phyloP scores from a whole-genome alignment of 2,113 vertebrate species.

The Garra rufa region DNA sequence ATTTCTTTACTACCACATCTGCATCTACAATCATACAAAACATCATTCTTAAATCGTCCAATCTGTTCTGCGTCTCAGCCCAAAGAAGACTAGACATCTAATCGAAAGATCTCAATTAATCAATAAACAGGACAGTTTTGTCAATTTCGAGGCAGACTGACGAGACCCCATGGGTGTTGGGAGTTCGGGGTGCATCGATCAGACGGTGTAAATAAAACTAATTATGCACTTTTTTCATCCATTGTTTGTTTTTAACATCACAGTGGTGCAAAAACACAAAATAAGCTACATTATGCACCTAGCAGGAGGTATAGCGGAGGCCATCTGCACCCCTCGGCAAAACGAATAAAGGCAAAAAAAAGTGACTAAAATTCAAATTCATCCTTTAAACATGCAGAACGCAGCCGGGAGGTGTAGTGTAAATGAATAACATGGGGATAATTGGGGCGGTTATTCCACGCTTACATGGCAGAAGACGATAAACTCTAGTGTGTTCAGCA shows the following conservation, averaged over 20 bases:
- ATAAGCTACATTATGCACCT: constrained; percentile 20
- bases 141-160: neutral
- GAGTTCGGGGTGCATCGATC: neutral
- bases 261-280: constrained; percentile 17
- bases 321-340: constrained; percentile 27
- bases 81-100: constrained; percentile 23
- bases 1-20: neutral
- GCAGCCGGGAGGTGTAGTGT: neutral
- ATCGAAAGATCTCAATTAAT: constrained; percentile 16
- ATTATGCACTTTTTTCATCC: constrained; percentile 3
- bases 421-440: constrained; percentile 37
- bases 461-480: constrained; percentile 9
- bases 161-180: neutral
- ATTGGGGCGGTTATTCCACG: constrained; percentile 24
- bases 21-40: neutral
- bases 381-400: constrained; percentile 12
- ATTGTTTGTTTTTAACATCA: constrained; percentile 12
- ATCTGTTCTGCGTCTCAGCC: constrained; percentile 14
- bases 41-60: constrained; percentile 1
- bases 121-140: constrained; percentile 22
- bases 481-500: constrained; percentile 11
- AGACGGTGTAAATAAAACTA: constrained; percentile 36
- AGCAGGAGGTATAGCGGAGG: constrained; percentile 6
- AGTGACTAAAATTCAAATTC: neutral
- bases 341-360: neutral